Conservation (phyloP, 1,140 invertebrate genomes). For the Dinothrombium tinctorium region DNA sequence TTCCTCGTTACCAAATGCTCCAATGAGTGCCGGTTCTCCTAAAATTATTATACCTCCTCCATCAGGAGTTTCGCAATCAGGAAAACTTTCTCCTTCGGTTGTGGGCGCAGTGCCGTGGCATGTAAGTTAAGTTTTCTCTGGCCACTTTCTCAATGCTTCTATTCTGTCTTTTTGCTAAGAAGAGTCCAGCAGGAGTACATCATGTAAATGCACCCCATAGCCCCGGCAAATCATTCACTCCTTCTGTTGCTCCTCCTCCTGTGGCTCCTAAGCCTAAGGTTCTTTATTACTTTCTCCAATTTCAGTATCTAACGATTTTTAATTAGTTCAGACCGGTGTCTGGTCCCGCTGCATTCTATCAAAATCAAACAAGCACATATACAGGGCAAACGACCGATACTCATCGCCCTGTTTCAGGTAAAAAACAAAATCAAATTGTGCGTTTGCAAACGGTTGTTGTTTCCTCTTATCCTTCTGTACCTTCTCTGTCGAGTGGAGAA, state of each 20-base stretch:
- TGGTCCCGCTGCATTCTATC: too few species aligned
- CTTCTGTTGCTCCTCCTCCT: slow-evolving; percentile 3
- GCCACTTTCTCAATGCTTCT: neutral
- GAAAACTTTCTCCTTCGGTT: neutral
- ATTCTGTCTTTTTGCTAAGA: neutral
- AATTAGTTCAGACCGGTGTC: neutral
- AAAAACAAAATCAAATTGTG: neutral
- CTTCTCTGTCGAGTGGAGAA: too few species aligned
- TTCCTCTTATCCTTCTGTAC: neutral
- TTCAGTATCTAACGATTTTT: too few species aligned
- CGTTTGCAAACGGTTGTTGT: neutral
- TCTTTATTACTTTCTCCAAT: too few species aligned
- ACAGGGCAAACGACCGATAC: neutral
- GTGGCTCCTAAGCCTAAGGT: slow-evolving; percentile 8
- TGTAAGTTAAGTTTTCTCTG: neutral
- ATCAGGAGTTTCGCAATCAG: neutral
- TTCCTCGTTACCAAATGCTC: neutral
- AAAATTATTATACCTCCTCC: neutral
- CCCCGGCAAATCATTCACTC: slow-evolving; percentile 2
- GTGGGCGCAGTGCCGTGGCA: slow-evolving; percentile 1
- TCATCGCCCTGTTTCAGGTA: neutral
- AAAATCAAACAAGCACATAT: too few species aligned
- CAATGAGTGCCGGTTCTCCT: neutral
- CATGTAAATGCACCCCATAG: slow-evolving; percentile 13
- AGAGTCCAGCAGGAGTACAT: slow-evolving; percentile 11